Evolutionary conservation across 2,113 vertebrate species (phyloP).

Genomic region (Furnarius figulus): DNA sequence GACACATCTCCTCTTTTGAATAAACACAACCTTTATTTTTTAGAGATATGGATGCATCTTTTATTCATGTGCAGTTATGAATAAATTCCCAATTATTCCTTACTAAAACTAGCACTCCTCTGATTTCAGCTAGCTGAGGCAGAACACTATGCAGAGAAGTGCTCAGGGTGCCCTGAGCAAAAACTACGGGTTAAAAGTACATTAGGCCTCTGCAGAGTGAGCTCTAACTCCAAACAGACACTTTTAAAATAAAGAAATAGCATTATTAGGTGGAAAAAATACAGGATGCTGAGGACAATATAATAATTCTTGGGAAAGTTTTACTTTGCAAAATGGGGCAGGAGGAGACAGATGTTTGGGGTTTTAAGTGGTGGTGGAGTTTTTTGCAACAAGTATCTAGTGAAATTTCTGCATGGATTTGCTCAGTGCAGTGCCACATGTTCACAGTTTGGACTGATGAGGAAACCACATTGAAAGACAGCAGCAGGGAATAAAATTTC

Average conservation of each 20-base stretch:
- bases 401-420: neutral
- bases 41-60: neutral
- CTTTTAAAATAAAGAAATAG: neutral
- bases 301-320: neutral
- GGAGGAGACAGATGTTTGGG: neutral
- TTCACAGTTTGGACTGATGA: neutral
- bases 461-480: slow-evolving; percentile 25
- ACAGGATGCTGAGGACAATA: neutral
- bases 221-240: neutral
- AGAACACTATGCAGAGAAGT: neutral
- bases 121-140: neutral
- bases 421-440: neutral
- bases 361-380: rapidly evolving
- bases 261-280: neutral
- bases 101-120: neutral
- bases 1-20: neutral
- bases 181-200: neutral
- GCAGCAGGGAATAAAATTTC: neutral
- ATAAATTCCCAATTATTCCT: neutral
- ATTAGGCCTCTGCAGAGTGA: neutral
- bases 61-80: neutral
- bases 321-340: neutral
- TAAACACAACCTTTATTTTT: neutral
- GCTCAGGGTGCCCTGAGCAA: neutral
- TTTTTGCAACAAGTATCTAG: neutral